Evolutionary conservation across 2,797 vertebrate species (phyloP).

Genomic region (Florisuga fusca): DNA sequence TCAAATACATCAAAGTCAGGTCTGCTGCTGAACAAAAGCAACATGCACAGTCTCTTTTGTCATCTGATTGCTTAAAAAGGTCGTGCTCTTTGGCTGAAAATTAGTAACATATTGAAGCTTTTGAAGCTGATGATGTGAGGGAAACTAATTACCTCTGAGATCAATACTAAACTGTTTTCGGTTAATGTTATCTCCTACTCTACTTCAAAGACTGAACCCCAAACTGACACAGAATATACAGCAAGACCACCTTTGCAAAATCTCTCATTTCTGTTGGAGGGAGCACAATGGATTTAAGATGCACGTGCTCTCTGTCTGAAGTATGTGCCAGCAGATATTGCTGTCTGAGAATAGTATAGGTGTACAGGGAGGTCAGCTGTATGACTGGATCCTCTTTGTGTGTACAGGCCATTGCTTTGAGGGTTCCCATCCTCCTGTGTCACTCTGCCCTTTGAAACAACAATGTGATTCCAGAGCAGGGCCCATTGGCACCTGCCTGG

Average conservation of each 20-base stretch:
- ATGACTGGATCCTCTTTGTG: background rate
- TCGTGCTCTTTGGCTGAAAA: background rate
- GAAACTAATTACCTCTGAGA: slow-evolving; percentile 32
- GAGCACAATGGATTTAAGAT: background rate
- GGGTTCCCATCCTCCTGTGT: rapidly evolving
- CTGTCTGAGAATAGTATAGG: background rate
- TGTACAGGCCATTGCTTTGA: background rate
- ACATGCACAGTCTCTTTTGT: background rate
- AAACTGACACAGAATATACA: background rate
- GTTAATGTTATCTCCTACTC: background rate
- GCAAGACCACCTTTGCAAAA: background rate
- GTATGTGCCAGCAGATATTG: background rate
- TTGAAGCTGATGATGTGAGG: background rate
- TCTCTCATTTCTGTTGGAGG: background rate
- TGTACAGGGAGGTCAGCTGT: background rate
- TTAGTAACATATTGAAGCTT: background rate
- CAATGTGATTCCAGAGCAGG: background rate
- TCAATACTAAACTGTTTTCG: background rate
- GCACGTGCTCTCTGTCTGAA: background rate
- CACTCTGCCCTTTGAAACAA: background rate
- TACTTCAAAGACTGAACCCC: background rate
- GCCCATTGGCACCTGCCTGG: rapidly evolving
- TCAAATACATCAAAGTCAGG: background rate
- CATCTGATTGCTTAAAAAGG: background rate
- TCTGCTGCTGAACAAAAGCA: background rate